A percentile compares a stretch with the other conserved stretches of the same genome.
Evolutionary conservation across 2,113 vertebrate genomes (phyloP).

Genomic region (Cyprinodon tularosa): DNA sequence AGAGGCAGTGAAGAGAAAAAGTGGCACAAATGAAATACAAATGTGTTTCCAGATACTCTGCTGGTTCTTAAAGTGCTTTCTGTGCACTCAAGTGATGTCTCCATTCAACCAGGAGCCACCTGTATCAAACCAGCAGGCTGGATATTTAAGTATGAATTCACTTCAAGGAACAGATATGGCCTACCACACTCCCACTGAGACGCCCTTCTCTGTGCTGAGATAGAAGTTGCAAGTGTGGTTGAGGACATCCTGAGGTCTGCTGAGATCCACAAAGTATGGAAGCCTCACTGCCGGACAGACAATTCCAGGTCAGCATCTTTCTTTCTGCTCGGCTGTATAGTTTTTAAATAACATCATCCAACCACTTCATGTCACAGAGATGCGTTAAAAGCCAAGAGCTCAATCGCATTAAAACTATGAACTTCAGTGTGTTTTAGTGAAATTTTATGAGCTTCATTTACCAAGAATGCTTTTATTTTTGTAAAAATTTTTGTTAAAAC

Average conservation of each 20-base stretch:
- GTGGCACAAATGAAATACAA: constrained; percentile 6
- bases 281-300: constrained; percentile 73
- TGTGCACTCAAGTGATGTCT: constrained; percentile 7
- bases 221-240: constrained; percentile 86
- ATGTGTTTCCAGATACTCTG: constrained; percentile 2
- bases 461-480: no score
- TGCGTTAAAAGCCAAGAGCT: not conserved
- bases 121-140: constrained; percentile 13
- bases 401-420: no score
- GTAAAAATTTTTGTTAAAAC: not conserved
- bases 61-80: constrained; percentile 6
- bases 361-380: not conserved
- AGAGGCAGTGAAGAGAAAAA: constrained; percentile 3
- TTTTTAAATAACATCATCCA: not conserved
- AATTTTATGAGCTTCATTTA: no score
- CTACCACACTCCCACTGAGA: constrained; percentile 87
- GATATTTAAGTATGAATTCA: not conserved
- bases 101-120: constrained; percentile 23
- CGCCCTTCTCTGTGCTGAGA: constrained; percentile 75
- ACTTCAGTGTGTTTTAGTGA: not conserved
- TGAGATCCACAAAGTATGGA: constrained; percentile 81
- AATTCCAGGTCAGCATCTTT: constrained; percentile 33
- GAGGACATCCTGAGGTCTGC: constrained; percentile 74
- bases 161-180: constrained; percentile 39
- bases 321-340: not conserved